Conservation (phyloP, 2,113 vertebrate genomes). For the Morone chrysops region DNA sequence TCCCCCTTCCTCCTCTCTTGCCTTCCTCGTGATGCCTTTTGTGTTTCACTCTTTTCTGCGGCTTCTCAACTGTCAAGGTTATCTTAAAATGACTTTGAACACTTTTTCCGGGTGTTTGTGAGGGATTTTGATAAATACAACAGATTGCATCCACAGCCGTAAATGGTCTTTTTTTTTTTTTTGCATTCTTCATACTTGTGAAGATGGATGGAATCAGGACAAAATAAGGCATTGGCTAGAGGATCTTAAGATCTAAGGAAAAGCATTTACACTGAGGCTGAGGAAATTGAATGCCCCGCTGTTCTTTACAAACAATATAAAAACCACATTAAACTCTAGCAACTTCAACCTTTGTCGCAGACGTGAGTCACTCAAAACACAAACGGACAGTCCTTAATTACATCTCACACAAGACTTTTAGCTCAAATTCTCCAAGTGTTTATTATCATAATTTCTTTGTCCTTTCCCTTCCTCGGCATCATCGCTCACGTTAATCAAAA, state of each 20-base stretch:
- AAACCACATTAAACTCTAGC: constrained; percentile 17
- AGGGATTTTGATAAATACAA: constrained; percentile 35
- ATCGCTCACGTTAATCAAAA: constrained; percentile 47
- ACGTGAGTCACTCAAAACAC: constrained; percentile 36
- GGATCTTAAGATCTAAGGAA: constrained; percentile 17
- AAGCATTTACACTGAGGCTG: not conserved
- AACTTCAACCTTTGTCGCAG: constrained; percentile 25
- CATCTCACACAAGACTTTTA: constrained; percentile 14
- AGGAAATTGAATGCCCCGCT: not conserved
- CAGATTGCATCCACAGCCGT: constrained; percentile 24
- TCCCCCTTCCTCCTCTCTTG: constrained; percentile 2
- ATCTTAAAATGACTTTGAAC: constrained; percentile 52
- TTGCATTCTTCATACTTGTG: constrained; percentile 26
- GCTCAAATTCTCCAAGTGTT: constrained; percentile 28
- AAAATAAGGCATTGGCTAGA: constrained; percentile 4
- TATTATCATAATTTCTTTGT: constrained; percentile 70
- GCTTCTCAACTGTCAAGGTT: constrained; percentile 53
- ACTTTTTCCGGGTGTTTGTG: constrained; percentile 37
- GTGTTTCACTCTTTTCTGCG: constrained; percentile 21
- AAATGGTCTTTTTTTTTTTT: constrained; percentile 18
- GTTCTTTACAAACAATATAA: not conserved
- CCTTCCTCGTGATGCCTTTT: constrained; percentile 42
- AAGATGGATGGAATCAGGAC: constrained; percentile 11
- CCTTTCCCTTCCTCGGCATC: constrained; percentile 58
- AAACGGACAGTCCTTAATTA: constrained; percentile 57